These are phyloP conservation scores for Vipera latastei DNA, from an alignment of 2,797 vertebrate genomes.

Conservation along the genomic window DNA sequence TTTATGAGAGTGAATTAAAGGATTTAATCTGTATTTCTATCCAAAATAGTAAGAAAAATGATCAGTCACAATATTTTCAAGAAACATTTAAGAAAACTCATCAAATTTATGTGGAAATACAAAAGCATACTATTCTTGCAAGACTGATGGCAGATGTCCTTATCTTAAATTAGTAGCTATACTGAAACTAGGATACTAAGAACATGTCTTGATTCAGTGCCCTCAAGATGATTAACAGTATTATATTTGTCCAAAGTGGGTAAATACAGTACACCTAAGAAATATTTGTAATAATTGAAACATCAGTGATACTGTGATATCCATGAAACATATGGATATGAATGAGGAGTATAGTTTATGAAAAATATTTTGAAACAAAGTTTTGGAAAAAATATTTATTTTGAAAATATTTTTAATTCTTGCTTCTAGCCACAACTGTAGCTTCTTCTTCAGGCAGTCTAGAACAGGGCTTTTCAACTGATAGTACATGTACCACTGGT, in stretches of 20 bases:
- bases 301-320: neutral
- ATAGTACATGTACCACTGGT: too few relatives aligned
- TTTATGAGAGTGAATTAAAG: neutral
- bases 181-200: neutral
- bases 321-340: neutral
- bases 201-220: neutral
- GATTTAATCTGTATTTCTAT: neutral
- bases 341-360: neutral
- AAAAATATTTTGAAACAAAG: neutral
- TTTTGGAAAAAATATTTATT: neutral
- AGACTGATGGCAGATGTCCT: neutral
- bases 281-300: conserved; percentile 26
- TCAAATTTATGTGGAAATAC: conserved; percentile 2
- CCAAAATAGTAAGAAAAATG: neutral
- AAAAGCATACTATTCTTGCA: neutral
- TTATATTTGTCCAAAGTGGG: neutral
- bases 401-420: neutral
- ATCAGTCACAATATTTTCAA: neutral
- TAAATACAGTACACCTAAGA: conserved; percentile 4
- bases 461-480: too few relatives aligned
- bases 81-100: neutral
- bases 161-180: neutral
- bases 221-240: neutral
- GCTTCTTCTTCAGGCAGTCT: neutral
- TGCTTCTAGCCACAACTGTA: neutral